These are phyloP conservation scores for Hylyphantes graminicola DNA, from an alignment of 1,140 invertebrate species.

Conservation along the genomic window DNA sequence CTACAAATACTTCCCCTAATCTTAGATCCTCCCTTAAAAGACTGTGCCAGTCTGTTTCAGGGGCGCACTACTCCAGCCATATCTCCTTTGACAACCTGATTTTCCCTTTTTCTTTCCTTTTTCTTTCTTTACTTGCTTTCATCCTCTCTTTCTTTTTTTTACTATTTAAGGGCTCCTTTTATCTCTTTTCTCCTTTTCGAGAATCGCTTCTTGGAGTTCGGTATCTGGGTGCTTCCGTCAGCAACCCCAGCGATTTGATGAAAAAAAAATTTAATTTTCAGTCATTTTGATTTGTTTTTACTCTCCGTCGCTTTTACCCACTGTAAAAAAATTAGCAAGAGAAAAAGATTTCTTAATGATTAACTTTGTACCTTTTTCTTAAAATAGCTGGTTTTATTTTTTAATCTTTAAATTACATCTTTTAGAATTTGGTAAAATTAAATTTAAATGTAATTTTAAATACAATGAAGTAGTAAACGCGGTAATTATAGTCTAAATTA, in stretches of 20 bases:
- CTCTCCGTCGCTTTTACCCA: background rate
- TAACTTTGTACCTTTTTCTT: too few species aligned
- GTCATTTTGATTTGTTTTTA: conserved; percentile 1
- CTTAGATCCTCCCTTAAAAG: conserved; percentile 13
- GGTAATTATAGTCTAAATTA: too few species aligned
- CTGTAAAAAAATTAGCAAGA: background rate
- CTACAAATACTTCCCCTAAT: conserved; percentile 45
- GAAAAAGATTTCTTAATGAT: background rate
- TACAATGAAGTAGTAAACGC: too few species aligned
- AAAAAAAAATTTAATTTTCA: conserved; percentile 15
- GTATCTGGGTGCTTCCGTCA: conserved; percentile 39
- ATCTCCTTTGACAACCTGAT: conserved; percentile 50
- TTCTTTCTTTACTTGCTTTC: background rate
- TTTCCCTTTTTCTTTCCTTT: background rate
- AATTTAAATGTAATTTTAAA: too few species aligned
- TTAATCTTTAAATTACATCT: too few species aligned
- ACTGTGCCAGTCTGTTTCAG: conserved; percentile 35
- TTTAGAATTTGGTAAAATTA: too few species aligned
- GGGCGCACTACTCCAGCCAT: conserved; percentile 11
- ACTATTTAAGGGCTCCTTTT: conserved; percentile 42
- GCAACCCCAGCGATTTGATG: conserved; percentile 38
- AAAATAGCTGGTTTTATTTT: too few species aligned
- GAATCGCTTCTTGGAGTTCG: conserved; percentile 2
- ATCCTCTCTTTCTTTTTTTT: conserved; percentile 39
- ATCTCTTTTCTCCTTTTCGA: conserved; percentile 45